Evolutionary conservation across 37 sponge, comb jelly and placozoan genomes (phyloP).

Genomic region (Ephydatia muelleri): DNA sequence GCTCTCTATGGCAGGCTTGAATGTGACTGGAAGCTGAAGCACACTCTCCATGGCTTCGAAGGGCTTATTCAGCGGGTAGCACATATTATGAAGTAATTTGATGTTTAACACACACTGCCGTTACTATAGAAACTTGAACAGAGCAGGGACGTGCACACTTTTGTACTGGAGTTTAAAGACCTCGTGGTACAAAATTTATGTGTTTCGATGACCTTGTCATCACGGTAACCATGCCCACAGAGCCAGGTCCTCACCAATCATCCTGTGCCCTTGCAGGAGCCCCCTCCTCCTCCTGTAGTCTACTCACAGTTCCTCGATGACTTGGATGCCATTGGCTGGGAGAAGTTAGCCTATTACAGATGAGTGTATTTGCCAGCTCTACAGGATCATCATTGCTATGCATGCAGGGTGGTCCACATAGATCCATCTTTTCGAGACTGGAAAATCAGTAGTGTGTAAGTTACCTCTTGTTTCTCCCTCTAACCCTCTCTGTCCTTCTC

Average conservation of each 20-base stretch:
- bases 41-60: conserved; percentile 29
- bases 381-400: background rate
- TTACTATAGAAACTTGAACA: conserved; percentile 2
- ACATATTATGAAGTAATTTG: background rate
- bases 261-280: background rate
- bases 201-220: background rate
- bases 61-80: conserved; percentile 30
- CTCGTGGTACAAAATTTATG: background rate
- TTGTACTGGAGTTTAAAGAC: conserved; percentile 10
- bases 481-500: background rate
- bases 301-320: conserved; percentile 37
- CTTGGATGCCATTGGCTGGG: conserved; percentile 56
- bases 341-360: conserved; percentile 1
- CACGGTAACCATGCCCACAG: background rate
- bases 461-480: background rate
- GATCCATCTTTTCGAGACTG: conserved; percentile 15
- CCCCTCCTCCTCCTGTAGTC: conserved; percentile 28
- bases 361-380: background rate
- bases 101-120: background rate
- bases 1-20: conserved; percentile 28
- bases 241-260: background rate
- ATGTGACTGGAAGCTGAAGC: conserved; percentile 54
- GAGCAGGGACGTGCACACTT: background rate
- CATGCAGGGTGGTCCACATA: conserved; percentile 19
- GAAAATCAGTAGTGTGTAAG: conserved; percentile 21